These are phyloP conservation scores for Laterallus jamaicensis DNA, from an alignment of 2,113 vertebrate genomes.

Conservation along the genomic window DNA sequence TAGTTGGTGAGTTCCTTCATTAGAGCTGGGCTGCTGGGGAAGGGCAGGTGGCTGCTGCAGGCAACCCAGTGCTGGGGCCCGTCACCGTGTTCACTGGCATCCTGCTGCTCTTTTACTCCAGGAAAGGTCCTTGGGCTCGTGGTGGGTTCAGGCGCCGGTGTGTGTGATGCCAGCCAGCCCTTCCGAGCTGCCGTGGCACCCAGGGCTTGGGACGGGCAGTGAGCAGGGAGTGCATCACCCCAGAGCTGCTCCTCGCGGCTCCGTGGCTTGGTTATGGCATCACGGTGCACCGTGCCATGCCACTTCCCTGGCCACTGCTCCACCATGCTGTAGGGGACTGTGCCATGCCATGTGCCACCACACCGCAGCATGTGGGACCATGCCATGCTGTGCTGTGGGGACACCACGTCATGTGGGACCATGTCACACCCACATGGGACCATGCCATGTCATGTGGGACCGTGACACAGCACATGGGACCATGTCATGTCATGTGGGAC, in stretches of 20 bases:
- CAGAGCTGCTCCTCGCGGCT: background rate
- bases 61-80: background rate
- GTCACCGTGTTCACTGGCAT: background rate
- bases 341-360: no score
- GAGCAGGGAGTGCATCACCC: fast-evolving
- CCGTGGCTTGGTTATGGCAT: background rate
- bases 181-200: background rate
- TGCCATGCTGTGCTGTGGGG: no score
- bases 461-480: no score
- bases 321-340: fast-evolving
- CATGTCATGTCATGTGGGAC: no score
- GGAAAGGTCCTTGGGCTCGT: background rate
- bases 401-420: no score
- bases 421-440: no score
- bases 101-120: background rate
- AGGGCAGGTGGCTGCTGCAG: background rate
- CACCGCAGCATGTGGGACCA: no score
- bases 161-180: background rate
- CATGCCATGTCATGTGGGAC: no score
- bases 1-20: background rate
- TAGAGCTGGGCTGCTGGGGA: background rate
- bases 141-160: fast-evolving
- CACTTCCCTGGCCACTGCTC: background rate
- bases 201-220: fast-evolving
- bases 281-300: fast-evolving